Percentiles rank a stretch among this genome's conserved stretches.
phyloP scores from a whole-genome alignment of 1,140 invertebrate species.

The Araneus ventricosus region DNA sequence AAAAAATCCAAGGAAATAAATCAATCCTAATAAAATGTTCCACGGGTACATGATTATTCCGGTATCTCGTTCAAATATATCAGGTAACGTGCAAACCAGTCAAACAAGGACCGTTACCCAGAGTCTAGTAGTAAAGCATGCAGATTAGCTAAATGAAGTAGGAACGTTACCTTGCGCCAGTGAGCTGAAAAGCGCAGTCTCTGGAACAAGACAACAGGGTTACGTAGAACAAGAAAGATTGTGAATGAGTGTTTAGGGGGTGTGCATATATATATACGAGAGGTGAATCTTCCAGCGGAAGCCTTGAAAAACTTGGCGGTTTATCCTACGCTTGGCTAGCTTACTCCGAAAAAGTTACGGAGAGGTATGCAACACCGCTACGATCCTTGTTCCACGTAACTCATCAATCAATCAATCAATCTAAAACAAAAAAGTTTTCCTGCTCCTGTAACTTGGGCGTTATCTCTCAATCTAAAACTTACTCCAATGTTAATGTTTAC shows the following conservation, averaged over 20 bases:
- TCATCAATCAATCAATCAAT: background rate
- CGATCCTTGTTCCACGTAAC: background rate
- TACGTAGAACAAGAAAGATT: slow-evolving; percentile 36
- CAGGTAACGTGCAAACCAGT: too few relatives aligned
- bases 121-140: background rate
- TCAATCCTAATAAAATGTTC: too few relatives aligned
- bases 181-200: background rate
- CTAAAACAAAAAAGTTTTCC: background rate
- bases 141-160: background rate
- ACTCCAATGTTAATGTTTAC: too few relatives aligned
- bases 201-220: background rate
- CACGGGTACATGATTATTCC: too few relatives aligned
- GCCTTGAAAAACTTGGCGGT: slow-evolving; percentile 43
- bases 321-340: slow-evolving; percentile 28
- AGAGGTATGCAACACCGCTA: background rate
- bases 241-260: slow-evolving; percentile 43
- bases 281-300: background rate
- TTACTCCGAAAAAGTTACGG: background rate
- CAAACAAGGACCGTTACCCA: too few relatives aligned
- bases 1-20: too few relatives aligned
- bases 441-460: background rate
- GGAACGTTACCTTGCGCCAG: background rate
- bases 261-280: slow-evolving; percentile 46
- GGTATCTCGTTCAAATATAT: too few relatives aligned
- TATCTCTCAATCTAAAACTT: too few relatives aligned